Conservation (phyloP, 2,113 vertebrate genomes). For the Pygoscelis adeliae region DNA sequence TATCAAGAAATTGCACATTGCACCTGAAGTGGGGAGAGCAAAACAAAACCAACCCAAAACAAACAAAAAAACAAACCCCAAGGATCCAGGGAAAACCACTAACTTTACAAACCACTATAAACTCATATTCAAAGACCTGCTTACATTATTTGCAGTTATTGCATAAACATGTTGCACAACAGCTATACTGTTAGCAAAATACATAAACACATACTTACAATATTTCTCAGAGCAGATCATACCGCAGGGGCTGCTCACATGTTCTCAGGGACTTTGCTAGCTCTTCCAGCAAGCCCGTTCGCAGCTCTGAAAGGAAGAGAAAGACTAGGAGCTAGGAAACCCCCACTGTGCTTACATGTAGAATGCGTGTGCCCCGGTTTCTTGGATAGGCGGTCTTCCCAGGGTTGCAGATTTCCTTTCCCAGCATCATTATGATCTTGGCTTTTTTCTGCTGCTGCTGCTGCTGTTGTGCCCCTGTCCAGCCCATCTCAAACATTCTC, state of each 20-base stretch:
- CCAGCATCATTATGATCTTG: background rate
- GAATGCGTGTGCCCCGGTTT: rapidly evolving
- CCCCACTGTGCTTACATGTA: background rate
- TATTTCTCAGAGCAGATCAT: background rate
- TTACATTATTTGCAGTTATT: background rate
- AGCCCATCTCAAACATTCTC: background rate
- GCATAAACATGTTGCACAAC: background rate
- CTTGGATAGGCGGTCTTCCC: background rate
- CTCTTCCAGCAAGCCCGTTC: background rate
- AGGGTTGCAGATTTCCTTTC: background rate
- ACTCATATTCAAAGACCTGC: background rate
- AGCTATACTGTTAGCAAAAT: background rate
- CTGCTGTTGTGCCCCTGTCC: background rate
- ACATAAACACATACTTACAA: background rate
- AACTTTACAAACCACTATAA: background rate
- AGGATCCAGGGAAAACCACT: background rate
- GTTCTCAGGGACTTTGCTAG: background rate
- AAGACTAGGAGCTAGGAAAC: background rate
- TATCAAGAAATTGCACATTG: background rate
- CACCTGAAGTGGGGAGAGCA: background rate
- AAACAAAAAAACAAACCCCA: background rate
- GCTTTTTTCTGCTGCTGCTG: background rate
- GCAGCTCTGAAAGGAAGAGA: background rate
- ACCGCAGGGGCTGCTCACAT: background rate
- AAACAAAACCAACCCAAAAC: background rate